Base-by-base conservation (phyloP, 1,140 invertebrate species). In the Lepeophtheirus salmonis region DNA sequence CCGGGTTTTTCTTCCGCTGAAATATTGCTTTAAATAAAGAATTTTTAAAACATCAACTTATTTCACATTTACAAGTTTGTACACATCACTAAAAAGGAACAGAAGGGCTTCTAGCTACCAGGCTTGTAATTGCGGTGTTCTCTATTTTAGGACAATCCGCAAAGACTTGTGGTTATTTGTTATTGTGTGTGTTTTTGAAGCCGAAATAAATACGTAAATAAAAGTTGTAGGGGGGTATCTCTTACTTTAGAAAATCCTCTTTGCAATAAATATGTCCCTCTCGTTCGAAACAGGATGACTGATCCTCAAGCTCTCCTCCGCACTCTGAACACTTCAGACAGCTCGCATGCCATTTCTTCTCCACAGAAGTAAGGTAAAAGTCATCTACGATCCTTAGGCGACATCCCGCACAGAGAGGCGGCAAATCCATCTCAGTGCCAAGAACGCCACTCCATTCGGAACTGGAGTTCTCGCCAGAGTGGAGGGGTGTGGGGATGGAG, bases 221-320 rank as follows among this genome's bases (percentile, higher is more conserved):
- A n/a, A n/a, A n/a, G n/a, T n/a, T n/a, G n/a, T n/a, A n/a, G n/a
- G n/a, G n/a, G n/a, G 30, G n/a, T 13, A 18, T 52, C 20, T 76
- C 83, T 83, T 71, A 95, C 91, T 88, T 85, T 78, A 90, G 89
- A 74, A 96, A 96, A 72, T 97, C 91, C 68, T 90, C 89, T 73
- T 92, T 92, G 78, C 91, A 96, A 74, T 89, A 95, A 66, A 96
- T 95, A 69, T 86, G 86, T 63, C 89, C 89, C 70, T 94, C 88
- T 63, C 86, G 77, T 53, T 87, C 83, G 72, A 91, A 97, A 73
- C 91, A 96, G 56, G 89, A 88, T 66, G 86, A 80, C 72, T 95
- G 87, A 3, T 84, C 81, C 71, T 92, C 89, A 21, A 92, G 75
- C 1, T 83, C 80, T 58, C 86, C 71, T 61, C 84, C 80, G 71